A percentile compares a stretch with the other conserved stretches of the same genome.
phyloP scores from a whole-genome alignment of 2,797 vertebrate genomes.

The Siniperca undulata region DNA sequence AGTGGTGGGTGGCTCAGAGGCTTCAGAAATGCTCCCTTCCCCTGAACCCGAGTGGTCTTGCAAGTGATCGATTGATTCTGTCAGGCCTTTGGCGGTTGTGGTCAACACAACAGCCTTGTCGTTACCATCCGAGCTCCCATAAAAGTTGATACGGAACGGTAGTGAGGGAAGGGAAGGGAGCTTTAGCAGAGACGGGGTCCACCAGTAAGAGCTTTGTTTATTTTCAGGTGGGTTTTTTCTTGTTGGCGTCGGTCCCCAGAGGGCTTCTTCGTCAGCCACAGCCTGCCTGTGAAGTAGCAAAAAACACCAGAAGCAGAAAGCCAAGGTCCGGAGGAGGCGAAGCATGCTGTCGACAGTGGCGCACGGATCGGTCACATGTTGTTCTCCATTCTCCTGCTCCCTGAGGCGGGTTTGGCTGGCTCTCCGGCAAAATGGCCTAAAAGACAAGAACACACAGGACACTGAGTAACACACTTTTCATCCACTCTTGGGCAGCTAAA shows the following conservation, averaged over 20 bases:
- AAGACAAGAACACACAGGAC: slow-evolving; percentile 74
- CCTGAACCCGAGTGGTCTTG: slow-evolving; percentile 67
- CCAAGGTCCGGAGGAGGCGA: slow-evolving; percentile 71
- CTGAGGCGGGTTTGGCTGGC: slow-evolving; percentile 51
- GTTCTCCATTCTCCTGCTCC: slow-evolving; percentile 72
- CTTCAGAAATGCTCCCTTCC: slow-evolving; percentile 58
- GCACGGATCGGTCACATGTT: slow-evolving; percentile 79
- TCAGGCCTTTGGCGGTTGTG: slow-evolving; percentile 26
- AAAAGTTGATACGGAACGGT: slow-evolving; percentile 12
- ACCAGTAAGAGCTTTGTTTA: slow-evolving; percentile 51
- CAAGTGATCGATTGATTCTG: slow-evolving; percentile 33
- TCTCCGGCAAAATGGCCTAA: slow-evolving; percentile 67
- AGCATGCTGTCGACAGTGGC: slow-evolving; percentile 83
- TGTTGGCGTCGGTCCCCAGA: slow-evolving; percentile 56
- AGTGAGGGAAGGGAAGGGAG: slow-evolving; percentile 36
- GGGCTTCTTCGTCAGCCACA: slow-evolving; percentile 69
- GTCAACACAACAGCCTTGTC: slow-evolving; percentile 8
- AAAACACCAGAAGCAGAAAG: slow-evolving; percentile 76
- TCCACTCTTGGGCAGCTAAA: slow-evolving; percentile 30
- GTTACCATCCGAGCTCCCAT: slow-evolving; percentile 11
- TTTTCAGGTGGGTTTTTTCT: slow-evolving; percentile 35
- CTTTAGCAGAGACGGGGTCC: slow-evolving; percentile 31
- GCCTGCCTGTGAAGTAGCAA: slow-evolving; percentile 64
- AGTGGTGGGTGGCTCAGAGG: slow-evolving; percentile 53
- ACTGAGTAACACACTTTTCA: slow-evolving; percentile 70